A percentile compares a stretch with the other conserved stretches of the same genome.
These are phyloP conservation scores for Leptatherina wallacei DNA, from an alignment of 2,797 vertebrate species.

Conservation along the genomic window DNA sequence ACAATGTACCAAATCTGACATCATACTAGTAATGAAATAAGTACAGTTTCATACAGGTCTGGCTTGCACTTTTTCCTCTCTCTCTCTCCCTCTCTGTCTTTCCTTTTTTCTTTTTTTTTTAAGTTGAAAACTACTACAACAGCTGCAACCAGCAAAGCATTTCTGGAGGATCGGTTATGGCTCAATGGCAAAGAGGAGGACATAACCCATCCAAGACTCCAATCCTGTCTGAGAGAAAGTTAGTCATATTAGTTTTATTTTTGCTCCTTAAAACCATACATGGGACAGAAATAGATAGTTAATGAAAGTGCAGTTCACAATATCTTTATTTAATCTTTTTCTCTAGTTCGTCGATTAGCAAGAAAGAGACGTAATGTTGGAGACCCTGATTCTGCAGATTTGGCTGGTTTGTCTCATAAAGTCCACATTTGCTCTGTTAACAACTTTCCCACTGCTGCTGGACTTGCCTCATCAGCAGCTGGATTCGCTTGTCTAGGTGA, in stretches of 20 bases:
- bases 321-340: conserved; percentile 11
- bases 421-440: conserved; percentile 93
- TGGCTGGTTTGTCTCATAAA: conserved; percentile 82
- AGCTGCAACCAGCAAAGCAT: conserved; percentile 85
- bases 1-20: no score
- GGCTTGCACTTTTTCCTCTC: neutral
- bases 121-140: conserved; percentile 96
- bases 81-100: neutral
- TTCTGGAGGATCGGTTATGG: conserved; percentile 92
- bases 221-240: conserved; percentile 93
- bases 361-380: conserved; percentile 82
- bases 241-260: conserved; percentile 42
- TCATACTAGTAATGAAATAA: no score
- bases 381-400: conserved; percentile 38
- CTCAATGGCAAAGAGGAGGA: conserved; percentile 91
- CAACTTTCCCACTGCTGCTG: conserved; percentile 96
- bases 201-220: conserved; percentile 87
- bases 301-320: neutral
- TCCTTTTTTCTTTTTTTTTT: neutral
- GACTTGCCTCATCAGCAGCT: conserved; percentile 93
- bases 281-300: neutral
- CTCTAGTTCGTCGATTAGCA: conserved; percentile 89
- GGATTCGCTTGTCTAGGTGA: conserved; percentile 94
- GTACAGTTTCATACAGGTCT: no score
- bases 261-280: neutral